Conservation (phyloP, 92 coral and sea anemone species). For the Actinernus sp. region DNA sequence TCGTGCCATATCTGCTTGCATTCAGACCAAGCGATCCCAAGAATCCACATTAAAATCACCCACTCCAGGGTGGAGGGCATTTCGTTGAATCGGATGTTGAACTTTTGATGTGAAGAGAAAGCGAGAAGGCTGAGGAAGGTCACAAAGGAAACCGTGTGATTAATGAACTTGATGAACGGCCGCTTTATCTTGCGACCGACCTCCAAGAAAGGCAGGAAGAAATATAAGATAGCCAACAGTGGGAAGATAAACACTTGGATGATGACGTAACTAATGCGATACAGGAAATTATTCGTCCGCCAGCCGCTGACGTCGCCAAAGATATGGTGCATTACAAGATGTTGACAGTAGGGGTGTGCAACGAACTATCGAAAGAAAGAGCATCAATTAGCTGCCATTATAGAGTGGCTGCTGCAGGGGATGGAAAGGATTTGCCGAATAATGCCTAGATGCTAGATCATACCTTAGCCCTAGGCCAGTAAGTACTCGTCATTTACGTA, state of each 20-base stretch:
- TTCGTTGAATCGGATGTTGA: conserved; percentile 70
- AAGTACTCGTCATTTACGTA: too few species aligned
- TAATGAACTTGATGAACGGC: conserved; percentile 94
- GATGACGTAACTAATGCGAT: conserved; percentile 80
- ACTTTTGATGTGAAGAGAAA: conserved; percentile 79
- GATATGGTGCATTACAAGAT: conserved; percentile 87
- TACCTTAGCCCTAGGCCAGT: too few species aligned
- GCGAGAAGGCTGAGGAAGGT: conserved; percentile 84
- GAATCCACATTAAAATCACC: conserved; percentile 83
- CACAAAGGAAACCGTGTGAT: conserved; percentile 90
- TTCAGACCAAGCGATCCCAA: conserved; percentile 98
- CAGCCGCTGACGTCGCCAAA: conserved; percentile 88
- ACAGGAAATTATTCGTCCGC: conserved; percentile 82
- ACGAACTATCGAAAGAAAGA: conserved; percentile 71
- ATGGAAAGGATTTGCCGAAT: too few species aligned
- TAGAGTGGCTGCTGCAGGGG: too few species aligned
- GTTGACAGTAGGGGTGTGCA: conserved; percentile 97
- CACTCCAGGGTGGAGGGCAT: conserved; percentile 82
- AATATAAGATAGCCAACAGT: conserved; percentile 80
- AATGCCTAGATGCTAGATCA: too few species aligned
- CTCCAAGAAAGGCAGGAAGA: conserved; percentile 79
- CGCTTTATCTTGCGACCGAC: conserved; percentile 84
- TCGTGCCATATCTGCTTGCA: conserved; percentile 92
- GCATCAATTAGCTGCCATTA: too few species aligned
- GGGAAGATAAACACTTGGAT: conserved; percentile 91